These are phyloP conservation scores for Thamnophis sirtalis DNA, from an alignment of 2,113 vertebrate species.

Conservation along the genomic window DNA sequence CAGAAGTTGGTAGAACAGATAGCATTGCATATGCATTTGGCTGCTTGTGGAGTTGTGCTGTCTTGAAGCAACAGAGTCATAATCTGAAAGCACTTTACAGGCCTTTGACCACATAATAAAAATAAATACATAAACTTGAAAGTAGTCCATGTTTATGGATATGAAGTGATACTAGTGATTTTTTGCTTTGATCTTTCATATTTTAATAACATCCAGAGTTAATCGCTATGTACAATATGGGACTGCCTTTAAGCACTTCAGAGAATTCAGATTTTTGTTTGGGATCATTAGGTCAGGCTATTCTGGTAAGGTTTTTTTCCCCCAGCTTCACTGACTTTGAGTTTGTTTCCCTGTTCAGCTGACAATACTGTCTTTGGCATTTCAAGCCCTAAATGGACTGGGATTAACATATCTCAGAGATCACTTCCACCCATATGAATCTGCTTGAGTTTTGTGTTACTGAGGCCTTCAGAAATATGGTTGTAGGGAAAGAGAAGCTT, in stretches of 20 bases:
- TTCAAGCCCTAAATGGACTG: background rate
- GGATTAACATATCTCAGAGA: background rate
- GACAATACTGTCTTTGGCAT: background rate
- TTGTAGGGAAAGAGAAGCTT: background rate
- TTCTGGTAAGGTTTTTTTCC: background rate
- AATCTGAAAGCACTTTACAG: background rate
- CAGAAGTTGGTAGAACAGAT: background rate
- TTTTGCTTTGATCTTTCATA: background rate
- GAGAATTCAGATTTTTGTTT: background rate
- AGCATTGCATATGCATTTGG: background rate
- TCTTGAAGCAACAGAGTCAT: background rate
- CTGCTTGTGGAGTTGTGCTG: background rate
- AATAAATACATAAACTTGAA: background rate
- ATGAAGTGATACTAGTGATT: background rate
- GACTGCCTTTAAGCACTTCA: background rate
- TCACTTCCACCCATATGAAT: background rate
- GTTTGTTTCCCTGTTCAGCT: background rate
- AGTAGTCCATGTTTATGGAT: background rate
- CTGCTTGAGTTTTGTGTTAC: background rate
- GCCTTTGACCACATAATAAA: background rate
- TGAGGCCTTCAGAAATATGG: background rate
- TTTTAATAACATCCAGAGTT: background rate
- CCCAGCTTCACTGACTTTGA: background rate
- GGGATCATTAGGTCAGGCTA: background rate
- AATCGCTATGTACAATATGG: background rate